phyloP scores from a whole-genome alignment of 2,888 invertebrate genomes.

The Hydroisotoma schaefferi region DNA sequence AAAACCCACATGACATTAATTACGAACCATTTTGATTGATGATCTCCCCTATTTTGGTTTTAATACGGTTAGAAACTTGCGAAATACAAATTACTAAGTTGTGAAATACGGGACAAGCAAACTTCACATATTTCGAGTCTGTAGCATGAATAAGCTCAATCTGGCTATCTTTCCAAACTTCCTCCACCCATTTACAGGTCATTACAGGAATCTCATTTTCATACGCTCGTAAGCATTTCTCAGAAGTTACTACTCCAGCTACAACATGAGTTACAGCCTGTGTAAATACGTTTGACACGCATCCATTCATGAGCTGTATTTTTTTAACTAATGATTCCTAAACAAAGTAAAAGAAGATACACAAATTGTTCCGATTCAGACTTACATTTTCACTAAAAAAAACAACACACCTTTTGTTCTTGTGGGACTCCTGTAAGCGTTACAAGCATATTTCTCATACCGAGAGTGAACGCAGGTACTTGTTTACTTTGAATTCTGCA shows the following conservation, averaged over 20 bases:
- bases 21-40: slow-evolving; percentile 74
- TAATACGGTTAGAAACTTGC: slow-evolving; percentile 63
- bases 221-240: slow-evolving; percentile 60
- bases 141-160: slow-evolving; percentile 61
- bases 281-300: slow-evolving; percentile 19
- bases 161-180: slow-evolving; percentile 72
- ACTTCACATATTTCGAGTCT: slow-evolving; percentile 62
- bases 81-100: slow-evolving; percentile 75
- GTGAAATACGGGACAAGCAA: slow-evolving; percentile 68
- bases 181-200: slow-evolving; percentile 72
- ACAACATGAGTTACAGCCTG: slow-evolving; percentile 43
- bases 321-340: slow-evolving; percentile 18
- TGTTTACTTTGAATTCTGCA: slow-evolving; percentile 65
- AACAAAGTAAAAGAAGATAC: background rate
- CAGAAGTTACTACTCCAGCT: slow-evolving; percentile 17
- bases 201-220: slow-evolving; percentile 68
- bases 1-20: background rate
- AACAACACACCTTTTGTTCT: slow-evolving; percentile 19
- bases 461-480: slow-evolving; percentile 67
- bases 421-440: slow-evolving; percentile 61
- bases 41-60: slow-evolving; percentile 62
- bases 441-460: slow-evolving; percentile 70
- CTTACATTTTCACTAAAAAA: slow-evolving; percentile 13
- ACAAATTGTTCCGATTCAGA: slow-evolving; percentile 9
- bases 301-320: slow-evolving; percentile 38